Percentiles rank a stretch among this genome's conserved stretches.
Conservation (phyloP, 1,140 invertebrate species). For the Lepidurus apus region DNA sequence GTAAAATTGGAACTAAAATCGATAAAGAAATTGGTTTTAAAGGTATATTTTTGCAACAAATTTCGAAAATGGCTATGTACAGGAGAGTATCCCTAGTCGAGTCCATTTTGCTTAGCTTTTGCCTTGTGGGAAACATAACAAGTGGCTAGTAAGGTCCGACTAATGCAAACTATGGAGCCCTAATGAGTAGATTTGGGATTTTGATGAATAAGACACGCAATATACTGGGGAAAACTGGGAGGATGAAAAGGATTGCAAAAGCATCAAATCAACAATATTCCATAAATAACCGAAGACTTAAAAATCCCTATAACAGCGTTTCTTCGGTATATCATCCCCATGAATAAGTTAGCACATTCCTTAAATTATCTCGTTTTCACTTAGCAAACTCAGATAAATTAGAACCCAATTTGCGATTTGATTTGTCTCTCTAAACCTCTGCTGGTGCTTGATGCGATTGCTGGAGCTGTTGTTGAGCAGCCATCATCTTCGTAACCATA, state of each 20-base stretch:
- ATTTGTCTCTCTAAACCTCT: neutral
- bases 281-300: too few species aligned
- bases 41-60: slow-evolving; percentile 16
- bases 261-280: too few species aligned
- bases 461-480: neutral
- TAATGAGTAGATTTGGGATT: too few species aligned
- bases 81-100: neutral
- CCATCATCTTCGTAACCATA: slow-evolving; percentile 31
- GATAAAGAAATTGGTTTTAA: neutral
- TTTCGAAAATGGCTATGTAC: slow-evolving; percentile 9
- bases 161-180: neutral
- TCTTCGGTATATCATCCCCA: neutral
- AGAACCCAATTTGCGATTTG: neutral
- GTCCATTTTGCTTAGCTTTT: neutral
- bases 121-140: neutral
- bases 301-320: neutral
- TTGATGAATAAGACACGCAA: too few species aligned
- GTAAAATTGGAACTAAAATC: neutral
- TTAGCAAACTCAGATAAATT: neutral
- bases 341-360: slow-evolving; percentile 3
- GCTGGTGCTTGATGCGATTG: neutral
- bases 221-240: too few species aligned
- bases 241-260: too few species aligned
- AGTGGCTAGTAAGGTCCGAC: neutral
- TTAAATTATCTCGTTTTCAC: neutral